Evolutionary conservation across 2,113 vertebrate species (phyloP), one percentile per base, ranked within the genome.

Genomic region (Eupsittula cactorum): DNA sequence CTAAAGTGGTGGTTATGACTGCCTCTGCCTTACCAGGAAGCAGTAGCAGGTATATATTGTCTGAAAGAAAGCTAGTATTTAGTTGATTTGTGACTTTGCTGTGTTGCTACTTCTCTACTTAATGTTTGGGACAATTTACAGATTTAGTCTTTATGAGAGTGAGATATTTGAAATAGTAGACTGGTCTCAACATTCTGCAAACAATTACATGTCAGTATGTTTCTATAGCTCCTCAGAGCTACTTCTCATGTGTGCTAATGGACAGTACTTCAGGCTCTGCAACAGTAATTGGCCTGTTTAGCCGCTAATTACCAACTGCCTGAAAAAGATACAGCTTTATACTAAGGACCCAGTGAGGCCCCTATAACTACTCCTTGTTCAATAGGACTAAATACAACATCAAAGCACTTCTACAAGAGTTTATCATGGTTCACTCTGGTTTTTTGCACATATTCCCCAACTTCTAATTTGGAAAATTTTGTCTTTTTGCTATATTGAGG

Each of bases 91-190:
- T 74, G 67, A 46, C 8, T 79, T 53, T 47, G 5, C 9, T 47
- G 9, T 5, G 16, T 39, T 42, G 42, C 23, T 82, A 28, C 15
- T 82, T 90, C 55, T 87, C 33, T 35, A 46, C 21, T 8, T 69
- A 44, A 64, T 24, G 3, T 52, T 49, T 90, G 59, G 79, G 60
- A 64, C 15, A 94, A 86, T 93, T 95, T 94, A 95, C 62, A 79
- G 82, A 93, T 88, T 93, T 63, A 53, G 60, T 92, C 78, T 93
- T 84, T 75, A 92, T 44, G 29, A 91, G 92, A 86, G 19, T 60
- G 33, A 84, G 49, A 33, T 53, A 64, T 67, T 83, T 90, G 59
- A 93, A 88, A 18, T 16, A 46, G 28, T 60, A 92, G 63, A 62
- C 65, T 88, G n/a, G 64, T 90, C 63, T 62, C 71, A 94, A 14